A percentile compares a stretch with the other conserved stretches of the same genome.
Conservation (phyloP, 2,888 invertebrate species). For the Dolomedes plantarius region DNA sequence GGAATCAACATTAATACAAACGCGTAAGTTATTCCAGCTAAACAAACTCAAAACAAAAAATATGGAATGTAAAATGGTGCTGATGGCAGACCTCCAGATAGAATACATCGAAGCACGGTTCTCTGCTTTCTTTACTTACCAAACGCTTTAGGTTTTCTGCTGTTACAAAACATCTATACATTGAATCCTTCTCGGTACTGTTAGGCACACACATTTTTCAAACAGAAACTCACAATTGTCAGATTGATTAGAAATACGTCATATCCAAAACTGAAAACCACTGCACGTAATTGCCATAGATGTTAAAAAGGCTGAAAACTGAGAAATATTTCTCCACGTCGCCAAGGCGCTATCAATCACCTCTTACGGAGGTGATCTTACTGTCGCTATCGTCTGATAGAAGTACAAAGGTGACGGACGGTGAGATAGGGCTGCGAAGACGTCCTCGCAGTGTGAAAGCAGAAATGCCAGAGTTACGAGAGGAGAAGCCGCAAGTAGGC, state of each 20-base stretch:
- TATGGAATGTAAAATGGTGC: too few relatives aligned
- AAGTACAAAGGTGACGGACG: conserved; percentile 55
- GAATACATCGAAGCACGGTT: too few relatives aligned
- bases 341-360: conserved; percentile 49
- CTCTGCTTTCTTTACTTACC: too few relatives aligned
- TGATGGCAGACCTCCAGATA: too few relatives aligned
- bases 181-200: background rate
- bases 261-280: background rate
- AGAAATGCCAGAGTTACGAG: background rate
- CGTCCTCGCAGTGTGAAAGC: background rate
- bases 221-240: background rate
- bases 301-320: background rate
- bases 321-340: conserved; percentile 38
- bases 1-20: too few relatives aligned
- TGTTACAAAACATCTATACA: conserved; percentile 22
- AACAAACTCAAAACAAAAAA: too few relatives aligned
- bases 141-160: conserved; percentile 21
- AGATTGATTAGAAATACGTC: background rate
- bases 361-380: conserved; percentile 19
- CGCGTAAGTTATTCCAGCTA: too few relatives aligned
- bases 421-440: background rate
- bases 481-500: background rate
- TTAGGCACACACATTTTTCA: background rate
- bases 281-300: too few relatives aligned
- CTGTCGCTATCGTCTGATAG: conserved; percentile 39